Evolutionary conservation across 2,888 invertebrate genomes (phyloP).

Genomic region (Eupsilia transversa): DNA sequence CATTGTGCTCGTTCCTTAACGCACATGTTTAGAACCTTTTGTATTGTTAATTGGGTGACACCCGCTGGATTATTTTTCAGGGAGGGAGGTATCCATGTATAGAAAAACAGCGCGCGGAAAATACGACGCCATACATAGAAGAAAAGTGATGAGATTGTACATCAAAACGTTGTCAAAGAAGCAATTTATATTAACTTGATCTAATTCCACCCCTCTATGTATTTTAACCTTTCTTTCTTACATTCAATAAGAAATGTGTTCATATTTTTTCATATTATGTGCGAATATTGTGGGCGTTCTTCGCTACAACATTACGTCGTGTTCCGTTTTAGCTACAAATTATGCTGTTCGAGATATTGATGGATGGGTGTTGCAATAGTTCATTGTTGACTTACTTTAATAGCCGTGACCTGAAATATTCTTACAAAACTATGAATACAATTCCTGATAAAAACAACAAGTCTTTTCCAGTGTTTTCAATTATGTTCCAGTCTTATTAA

Average conservation of each 20-base stretch:
- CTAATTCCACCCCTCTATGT: slow-evolving; percentile 21
- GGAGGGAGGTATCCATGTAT: not conserved
- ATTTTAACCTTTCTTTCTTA: slow-evolving; percentile 29
- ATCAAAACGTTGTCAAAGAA: slow-evolving; percentile 42
- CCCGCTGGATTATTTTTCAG: not conserved
- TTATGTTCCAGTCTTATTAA: not conserved
- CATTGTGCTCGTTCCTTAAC: not conserved
- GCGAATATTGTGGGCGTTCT: slow-evolving; percentile 7
- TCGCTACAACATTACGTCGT: slow-evolving; percentile 6
- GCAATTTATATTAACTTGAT: slow-evolving; percentile 56
- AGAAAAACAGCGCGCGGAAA: slow-evolving; percentile 11
- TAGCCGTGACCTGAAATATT: not conserved
- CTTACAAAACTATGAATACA: not conserved
- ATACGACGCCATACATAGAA: slow-evolving; percentile 6
- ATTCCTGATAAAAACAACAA: not conserved
- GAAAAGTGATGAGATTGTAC: slow-evolving; percentile 30
- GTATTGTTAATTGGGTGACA: not conserved
- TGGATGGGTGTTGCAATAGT: not conserved
- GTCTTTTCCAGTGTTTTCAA: not conserved
- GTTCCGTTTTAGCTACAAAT: slow-evolving; percentile 10
- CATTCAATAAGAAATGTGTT: slow-evolving; percentile 28
- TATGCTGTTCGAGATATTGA: not conserved
- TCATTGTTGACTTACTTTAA: not conserved
- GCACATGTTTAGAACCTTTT: not conserved
- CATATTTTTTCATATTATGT: slow-evolving; percentile 30